Evolutionary conservation across 2,797 vertebrate species (phyloP).

Genomic region (Acanthurus leucopareius): DNA sequence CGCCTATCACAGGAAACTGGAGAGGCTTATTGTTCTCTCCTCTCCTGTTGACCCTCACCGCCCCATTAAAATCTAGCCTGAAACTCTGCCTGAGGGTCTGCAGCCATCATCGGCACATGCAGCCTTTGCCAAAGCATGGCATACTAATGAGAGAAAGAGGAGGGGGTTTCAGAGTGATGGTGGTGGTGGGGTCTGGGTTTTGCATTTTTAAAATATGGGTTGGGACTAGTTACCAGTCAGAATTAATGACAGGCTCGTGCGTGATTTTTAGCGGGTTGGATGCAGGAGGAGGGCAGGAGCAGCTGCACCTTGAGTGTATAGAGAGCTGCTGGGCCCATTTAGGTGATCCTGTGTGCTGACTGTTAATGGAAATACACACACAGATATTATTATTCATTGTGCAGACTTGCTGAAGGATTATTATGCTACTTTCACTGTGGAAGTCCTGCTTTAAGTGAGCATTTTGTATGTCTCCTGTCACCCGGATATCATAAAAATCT

Average conservation of each 20-base stretch:
- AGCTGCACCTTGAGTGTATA: slow-evolving; percentile 33
- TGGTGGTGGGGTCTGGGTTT: neutral
- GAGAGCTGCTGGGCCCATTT: slow-evolving; percentile 35
- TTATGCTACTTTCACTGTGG: neutral
- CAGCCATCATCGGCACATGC: slow-evolving; percentile 65
- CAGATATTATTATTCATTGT: slow-evolving; percentile 27
- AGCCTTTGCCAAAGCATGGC: slow-evolving; percentile 35
- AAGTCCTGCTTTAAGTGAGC: slow-evolving; percentile 16
- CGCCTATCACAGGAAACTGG: slow-evolving; percentile 68
- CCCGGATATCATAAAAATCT: neutral
- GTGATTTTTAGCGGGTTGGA: slow-evolving; percentile 42
- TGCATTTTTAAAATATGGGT: slow-evolving; percentile 50
- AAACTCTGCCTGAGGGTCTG: slow-evolving; percentile 82
- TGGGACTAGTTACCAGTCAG: slow-evolving; percentile 43
- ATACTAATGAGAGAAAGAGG: slow-evolving; percentile 55
- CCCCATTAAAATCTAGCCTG: slow-evolving; percentile 86
- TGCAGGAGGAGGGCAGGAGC: slow-evolving; percentile 26
- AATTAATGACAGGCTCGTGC: slow-evolving; percentile 24
- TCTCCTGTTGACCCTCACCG: slow-evolving; percentile 76
- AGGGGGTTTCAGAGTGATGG: neutral
- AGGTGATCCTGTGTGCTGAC: slow-evolving; percentile 46
- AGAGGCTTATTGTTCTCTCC: slow-evolving; percentile 71
- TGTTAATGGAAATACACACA: slow-evolving; percentile 25
- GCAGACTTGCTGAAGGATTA: slow-evolving; percentile 37
- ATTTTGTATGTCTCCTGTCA: slow-evolving; percentile 24